A percentile compares a stretch with the other conserved stretches of the same genome.
Conservation (phyloP, 2,888 invertebrate genomes). For the Nebria salina region DNA sequence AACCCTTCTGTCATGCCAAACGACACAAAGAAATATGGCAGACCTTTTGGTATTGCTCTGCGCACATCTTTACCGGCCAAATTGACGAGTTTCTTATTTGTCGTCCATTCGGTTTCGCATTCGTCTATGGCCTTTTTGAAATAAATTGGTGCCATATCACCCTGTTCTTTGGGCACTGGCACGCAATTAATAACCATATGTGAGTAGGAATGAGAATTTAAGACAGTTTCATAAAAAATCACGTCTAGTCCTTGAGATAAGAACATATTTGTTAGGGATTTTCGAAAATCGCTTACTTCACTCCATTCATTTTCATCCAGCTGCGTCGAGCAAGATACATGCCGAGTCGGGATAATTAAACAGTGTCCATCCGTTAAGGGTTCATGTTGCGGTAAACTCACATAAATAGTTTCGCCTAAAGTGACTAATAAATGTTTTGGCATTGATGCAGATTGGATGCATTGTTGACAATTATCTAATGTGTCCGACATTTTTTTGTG, state of each 20-base stretch:
- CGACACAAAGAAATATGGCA: constrained; percentile 94
- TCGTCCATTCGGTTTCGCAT: constrained; percentile 94
- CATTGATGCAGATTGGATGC: constrained; percentile 83
- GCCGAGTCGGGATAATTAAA: constrained; percentile 84
- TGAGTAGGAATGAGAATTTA: constrained; percentile 75
- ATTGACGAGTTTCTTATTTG: constrained; percentile 90
- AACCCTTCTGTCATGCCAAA: constrained; percentile 93
- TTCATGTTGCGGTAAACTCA: constrained; percentile 81
- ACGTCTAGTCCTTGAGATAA: constrained; percentile 77
- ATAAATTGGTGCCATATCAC: constrained; percentile 92
- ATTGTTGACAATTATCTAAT: constrained; percentile 83
- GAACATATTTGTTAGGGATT: constrained; percentile 82
- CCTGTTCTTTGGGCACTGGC: constrained; percentile 83
- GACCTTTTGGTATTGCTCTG: constrained; percentile 86
- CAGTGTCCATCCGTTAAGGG: constrained; percentile 89
- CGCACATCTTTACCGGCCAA: constrained; percentile 77
- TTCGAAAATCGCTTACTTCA: constrained; percentile 84
- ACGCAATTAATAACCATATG: constrained; percentile 92
- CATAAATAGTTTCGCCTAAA: constrained; percentile 83
- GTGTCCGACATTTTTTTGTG: constrained; percentile 75
- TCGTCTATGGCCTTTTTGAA: constrained; percentile 98
- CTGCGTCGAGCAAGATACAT: constrained; percentile 80
- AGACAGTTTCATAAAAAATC: constrained; percentile 91
- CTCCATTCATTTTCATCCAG: constrained; percentile 95
- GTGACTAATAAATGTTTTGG: constrained; percentile 86